phyloP scores from a whole-genome alignment of 2,113 vertebrate species.

The Pachyramphus minor region DNA sequence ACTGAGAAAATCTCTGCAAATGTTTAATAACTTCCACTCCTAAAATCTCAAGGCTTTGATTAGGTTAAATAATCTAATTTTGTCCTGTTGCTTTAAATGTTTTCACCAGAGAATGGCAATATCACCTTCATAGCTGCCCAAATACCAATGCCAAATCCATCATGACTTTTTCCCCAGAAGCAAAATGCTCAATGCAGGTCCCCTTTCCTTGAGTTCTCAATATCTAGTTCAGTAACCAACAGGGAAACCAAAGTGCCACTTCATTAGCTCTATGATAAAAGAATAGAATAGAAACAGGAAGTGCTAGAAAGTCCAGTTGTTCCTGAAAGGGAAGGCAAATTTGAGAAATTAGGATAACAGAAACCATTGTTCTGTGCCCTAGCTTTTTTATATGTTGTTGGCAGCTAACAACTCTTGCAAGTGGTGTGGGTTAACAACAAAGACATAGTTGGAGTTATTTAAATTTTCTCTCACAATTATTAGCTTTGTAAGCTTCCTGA shows the following conservation, averaged over 20 bases:
- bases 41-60: no score
- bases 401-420: not conserved
- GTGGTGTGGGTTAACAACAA: not conserved
- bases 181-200: not conserved
- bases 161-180: not conserved
- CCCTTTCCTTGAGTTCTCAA: not conserved
- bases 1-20: not conserved
- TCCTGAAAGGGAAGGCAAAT: not conserved
- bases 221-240: not conserved
- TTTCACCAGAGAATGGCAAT: not conserved
- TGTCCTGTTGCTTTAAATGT: not conserved
- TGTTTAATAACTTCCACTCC: not conserved
- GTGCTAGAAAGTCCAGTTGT: not conserved
- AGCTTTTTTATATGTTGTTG: not conserved
- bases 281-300: not conserved
- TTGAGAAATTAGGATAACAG: not conserved
- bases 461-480: not conserved
- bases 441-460: not conserved
- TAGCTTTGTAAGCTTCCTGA: not conserved
- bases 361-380: not conserved
- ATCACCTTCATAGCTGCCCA: not conserved
- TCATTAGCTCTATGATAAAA: not conserved
- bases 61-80: not conserved
- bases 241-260: not conserved
- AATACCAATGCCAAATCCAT: not conserved